These are phyloP conservation scores for Malacoctenus gilli DNA, from an alignment of 2,797 vertebrate genomes.

Conservation along the genomic window DNA sequence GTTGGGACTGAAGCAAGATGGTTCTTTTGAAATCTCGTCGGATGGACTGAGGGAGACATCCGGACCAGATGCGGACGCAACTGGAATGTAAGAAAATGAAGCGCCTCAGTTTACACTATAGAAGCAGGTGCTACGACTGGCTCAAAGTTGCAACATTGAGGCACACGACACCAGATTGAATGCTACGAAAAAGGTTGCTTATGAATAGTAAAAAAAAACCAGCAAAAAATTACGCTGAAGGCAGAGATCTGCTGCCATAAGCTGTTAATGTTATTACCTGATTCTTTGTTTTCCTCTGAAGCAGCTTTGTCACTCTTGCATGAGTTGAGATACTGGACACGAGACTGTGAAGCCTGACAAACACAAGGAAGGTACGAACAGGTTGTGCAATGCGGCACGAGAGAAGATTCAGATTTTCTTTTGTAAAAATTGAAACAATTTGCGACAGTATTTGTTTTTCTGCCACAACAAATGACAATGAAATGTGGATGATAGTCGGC, in stretches of 20 bases:
- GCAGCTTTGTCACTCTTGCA: conserved; percentile 30
- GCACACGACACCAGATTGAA: no score
- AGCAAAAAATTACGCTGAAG: no score
- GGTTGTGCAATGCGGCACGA: no score
- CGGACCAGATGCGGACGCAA: conserved; percentile 9
- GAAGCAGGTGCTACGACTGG: no score
- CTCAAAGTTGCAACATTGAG: no score
- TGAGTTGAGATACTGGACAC: conserved; percentile 79
- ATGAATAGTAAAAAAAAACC: neutral
- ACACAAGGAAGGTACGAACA: no score
- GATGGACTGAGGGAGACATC: conserved; percentile 23
- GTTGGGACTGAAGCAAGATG: conserved; percentile 1
- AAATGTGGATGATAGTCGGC: neutral
- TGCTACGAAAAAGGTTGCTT: no score
- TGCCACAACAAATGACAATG: neutral
- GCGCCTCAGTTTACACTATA: neutral
- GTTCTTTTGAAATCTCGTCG: conserved; percentile 8
- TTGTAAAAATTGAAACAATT: no score
- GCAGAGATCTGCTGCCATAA: neutral
- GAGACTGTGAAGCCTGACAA: conserved; percentile 85
- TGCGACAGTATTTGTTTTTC: no score
- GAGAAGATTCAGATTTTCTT: no score
- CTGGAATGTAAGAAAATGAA: conserved; percentile 41
- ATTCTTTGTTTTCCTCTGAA: conserved; percentile 42
- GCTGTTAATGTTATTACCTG: no score